Percentiles rank a stretch among this genome's conserved stretches.
Evolutionary conservation across 2,113 vertebrate genomes (phyloP).

Genomic region (Macrotis lagotis): DNA sequence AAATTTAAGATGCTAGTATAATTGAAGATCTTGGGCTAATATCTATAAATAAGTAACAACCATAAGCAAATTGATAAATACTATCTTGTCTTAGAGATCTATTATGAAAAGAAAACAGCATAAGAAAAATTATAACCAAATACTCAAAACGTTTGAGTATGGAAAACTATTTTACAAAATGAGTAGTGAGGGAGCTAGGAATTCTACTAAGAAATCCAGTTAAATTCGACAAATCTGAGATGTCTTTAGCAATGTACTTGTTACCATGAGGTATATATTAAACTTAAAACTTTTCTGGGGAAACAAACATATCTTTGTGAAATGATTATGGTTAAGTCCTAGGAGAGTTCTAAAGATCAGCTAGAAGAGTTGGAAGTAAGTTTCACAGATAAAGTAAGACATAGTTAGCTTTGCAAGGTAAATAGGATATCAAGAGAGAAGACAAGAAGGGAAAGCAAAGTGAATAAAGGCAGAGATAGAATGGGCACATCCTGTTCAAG

Average conservation of each 20-base stretch:
- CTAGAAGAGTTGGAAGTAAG: not conserved
- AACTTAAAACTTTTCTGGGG: not conserved
- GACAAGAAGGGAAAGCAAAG: not conserved
- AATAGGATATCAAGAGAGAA: not conserved
- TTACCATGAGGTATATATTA: not conserved
- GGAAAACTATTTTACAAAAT: not conserved
- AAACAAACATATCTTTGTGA: not conserved
- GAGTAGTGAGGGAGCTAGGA: not conserved
- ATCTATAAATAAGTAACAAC: not conserved
- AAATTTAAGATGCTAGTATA: not conserved
- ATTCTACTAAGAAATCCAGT: not conserved
- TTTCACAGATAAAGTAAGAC: not conserved
- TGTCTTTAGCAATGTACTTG: not conserved
- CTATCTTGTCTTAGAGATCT: not conserved
- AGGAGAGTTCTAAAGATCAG: not conserved
- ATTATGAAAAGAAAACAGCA: not conserved
- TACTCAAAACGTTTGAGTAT: not conserved
- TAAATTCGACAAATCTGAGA: not conserved
- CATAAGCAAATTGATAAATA: not conserved
- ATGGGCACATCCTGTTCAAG: not conserved
- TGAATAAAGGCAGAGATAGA: not conserved
- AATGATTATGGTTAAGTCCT: not conserved
- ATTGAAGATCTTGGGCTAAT: not conserved
- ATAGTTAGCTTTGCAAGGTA: not conserved
- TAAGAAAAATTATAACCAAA: not conserved